Evolutionary conservation across 1,140 invertebrate species (phyloP).

Genomic region (Pogonomyrmex californicus): DNA sequence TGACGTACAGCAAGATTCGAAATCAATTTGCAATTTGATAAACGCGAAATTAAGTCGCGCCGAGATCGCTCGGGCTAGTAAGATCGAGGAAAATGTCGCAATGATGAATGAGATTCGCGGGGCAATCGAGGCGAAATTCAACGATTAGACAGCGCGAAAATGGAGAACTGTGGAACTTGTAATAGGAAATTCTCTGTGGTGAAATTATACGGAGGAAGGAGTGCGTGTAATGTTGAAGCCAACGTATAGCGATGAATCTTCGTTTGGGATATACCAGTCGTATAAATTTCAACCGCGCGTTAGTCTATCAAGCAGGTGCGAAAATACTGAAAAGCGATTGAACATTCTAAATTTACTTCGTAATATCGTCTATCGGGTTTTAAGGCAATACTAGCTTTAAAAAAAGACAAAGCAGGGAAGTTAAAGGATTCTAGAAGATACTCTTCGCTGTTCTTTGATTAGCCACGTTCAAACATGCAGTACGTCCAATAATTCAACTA

Average conservation of each 20-base stretch:
- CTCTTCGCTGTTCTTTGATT: slow-evolving; percentile 25
- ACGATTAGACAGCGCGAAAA: slow-evolving; percentile 50
- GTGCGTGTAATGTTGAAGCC: slow-evolving; percentile 41
- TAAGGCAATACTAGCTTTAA: neutral
- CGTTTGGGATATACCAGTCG: slow-evolving; percentile 33
- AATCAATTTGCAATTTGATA: slow-evolving; percentile 56
- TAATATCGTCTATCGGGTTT: neutral
- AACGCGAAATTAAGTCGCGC: slow-evolving; percentile 12
- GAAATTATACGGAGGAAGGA: slow-evolving; percentile 67
- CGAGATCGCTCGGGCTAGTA: slow-evolving; percentile 31
- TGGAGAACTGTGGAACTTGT: slow-evolving; percentile 50
- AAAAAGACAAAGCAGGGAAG: neutral
- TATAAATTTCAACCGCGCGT: slow-evolving; percentile 42
- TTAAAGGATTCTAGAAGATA: slow-evolving; percentile 18
- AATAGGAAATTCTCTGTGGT: slow-evolving; percentile 69
- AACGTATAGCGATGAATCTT: slow-evolving; percentile 46
- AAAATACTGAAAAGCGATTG: slow-evolving; percentile 6
- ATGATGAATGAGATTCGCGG: slow-evolving; percentile 61
- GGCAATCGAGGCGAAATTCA: slow-evolving; percentile 51
- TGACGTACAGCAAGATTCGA: neutral
- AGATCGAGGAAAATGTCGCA: slow-evolving; percentile 54
- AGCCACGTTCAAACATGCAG: neutral
- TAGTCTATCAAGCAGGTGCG: neutral
- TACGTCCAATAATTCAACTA: slow-evolving; percentile 46
- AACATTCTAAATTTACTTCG: neutral